phyloP scores from a whole-genome alignment of 2,888 invertebrate species.

The Lasioglossum morio region DNA sequence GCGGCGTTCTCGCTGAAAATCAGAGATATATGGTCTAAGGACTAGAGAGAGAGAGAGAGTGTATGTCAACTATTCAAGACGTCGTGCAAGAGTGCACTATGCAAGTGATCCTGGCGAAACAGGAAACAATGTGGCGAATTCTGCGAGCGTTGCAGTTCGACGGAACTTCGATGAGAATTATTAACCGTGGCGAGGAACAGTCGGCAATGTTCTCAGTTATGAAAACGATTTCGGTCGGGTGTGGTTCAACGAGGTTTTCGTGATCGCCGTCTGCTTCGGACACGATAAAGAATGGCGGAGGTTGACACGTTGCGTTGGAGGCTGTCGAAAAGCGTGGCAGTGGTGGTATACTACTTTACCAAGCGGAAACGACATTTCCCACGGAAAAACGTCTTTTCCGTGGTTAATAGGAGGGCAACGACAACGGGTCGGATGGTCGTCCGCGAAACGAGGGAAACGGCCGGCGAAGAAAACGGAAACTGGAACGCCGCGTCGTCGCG shows the following conservation, averaged over 20 bases:
- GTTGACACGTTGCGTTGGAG: not conserved
- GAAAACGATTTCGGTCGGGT: not conserved
- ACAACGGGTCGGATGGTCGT: constrained; percentile 8
- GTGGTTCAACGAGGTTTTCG: not conserved
- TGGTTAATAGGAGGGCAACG: constrained; percentile 40
- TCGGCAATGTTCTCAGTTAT: not conserved
- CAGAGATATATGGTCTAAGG: no score
- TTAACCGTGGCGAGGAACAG: not conserved
- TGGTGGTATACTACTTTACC: not conserved
- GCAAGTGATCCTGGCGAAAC: not conserved
- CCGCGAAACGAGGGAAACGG: constrained; percentile 24
- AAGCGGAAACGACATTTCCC: constrained; percentile 49
- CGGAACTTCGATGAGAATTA: not conserved
- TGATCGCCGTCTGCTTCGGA: constrained; percentile 16
- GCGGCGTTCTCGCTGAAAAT: no score
- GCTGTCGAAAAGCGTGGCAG: not conserved
- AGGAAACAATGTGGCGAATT: not conserved
- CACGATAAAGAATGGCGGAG: constrained; percentile 14
- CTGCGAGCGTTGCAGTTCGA: not conserved
- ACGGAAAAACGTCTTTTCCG: constrained; percentile 52
- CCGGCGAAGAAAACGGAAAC: constrained; percentile 13
- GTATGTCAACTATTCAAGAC: not conserved
- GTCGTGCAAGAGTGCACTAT: not conserved
- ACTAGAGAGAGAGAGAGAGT: not conserved
- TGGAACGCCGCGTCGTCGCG: not conserved